Percentiles rank a stretch among this genome's conserved stretches.
Evolutionary conservation across 2,113 vertebrate species (phyloP).

Genomic region (Dipodomys stephensi): DNA sequence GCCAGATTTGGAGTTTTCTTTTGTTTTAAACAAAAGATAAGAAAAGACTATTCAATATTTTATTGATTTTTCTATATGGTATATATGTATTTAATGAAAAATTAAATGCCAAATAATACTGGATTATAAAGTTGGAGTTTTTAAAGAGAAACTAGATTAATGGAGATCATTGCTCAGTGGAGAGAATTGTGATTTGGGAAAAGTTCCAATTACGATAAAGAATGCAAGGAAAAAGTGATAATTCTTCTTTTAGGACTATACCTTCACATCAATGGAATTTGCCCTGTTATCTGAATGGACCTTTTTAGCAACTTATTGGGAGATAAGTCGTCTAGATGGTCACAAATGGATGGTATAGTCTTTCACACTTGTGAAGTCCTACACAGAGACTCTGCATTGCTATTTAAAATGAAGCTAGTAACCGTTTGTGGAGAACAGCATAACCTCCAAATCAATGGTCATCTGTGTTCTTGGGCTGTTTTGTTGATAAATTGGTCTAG

Average conservation of each 20-base stretch:
- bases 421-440: background rate
- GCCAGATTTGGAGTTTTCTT: background rate
- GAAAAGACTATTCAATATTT: no score
- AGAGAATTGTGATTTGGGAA: slow-evolving; percentile 56
- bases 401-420: background rate
- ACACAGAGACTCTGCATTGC: background rate
- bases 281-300: background rate
- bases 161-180: background rate
- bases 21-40: no score
- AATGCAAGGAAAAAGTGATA: background rate
- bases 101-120: no score
- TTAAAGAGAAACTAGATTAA: slow-evolving; percentile 35
- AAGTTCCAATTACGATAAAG: slow-evolving; percentile 12
- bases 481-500: background rate
- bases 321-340: slow-evolving; percentile 13
- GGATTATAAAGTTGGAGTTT: slow-evolving; percentile 40
- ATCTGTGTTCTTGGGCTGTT: background rate
- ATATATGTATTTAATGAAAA: no score
- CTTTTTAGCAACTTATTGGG: background rate
- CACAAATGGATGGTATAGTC: background rate
- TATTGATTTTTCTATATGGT: no score
- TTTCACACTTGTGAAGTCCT: background rate
- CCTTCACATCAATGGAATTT: background rate
- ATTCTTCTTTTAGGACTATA: slow-evolving; percentile 10
- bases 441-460: background rate